A percentile compares a stretch with the other conserved stretches of the same genome.
Conservation (phyloP, 2,888 invertebrate genomes). For the Lymantria monacha region DNA sequence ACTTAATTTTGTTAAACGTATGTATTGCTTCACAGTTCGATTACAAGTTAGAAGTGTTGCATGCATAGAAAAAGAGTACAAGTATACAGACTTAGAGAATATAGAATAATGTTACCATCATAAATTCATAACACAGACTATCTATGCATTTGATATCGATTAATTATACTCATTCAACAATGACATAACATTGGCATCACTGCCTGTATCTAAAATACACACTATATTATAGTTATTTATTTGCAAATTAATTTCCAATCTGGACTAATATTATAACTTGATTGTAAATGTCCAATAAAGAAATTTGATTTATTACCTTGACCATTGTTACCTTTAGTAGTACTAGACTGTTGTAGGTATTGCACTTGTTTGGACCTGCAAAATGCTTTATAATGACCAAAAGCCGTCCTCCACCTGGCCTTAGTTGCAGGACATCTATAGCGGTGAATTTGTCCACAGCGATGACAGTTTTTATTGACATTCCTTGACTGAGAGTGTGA, state of each 20-base stretch:
- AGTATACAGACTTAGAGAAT: too few relatives aligned
- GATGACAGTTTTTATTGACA: constrained; percentile 6
- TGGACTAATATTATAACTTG: constrained; percentile 5
- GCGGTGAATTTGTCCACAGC: constrained; percentile 18
- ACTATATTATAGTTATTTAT: constrained; percentile 14
- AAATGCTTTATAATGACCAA: constrained; percentile 16
- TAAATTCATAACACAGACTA: too few relatives aligned
- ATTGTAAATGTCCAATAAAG: constrained; percentile 19
- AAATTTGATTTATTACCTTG: constrained; percentile 13
- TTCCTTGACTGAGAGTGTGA: constrained; percentile 1
- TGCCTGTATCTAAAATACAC: constrained; percentile 19
- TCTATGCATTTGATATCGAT: too few relatives aligned
- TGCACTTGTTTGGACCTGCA: constrained; percentile 16
- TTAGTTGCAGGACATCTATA: constrained; percentile 15
- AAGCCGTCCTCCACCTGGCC: constrained; percentile 16
- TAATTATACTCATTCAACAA: too few relatives aligned
- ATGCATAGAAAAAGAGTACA: too few relatives aligned
- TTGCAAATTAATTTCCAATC: constrained; percentile 14
- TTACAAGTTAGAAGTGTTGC: too few relatives aligned
- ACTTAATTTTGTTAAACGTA: too few relatives aligned
- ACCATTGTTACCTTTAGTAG: constrained; percentile 4
- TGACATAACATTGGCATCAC: constrained; percentile 24
- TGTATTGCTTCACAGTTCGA: too few relatives aligned
- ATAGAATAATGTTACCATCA: too few relatives aligned
- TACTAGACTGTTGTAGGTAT: constrained; percentile 11